Percentiles rank a stretch among this genome's conserved stretches.
These are phyloP conservation scores for Leucoraja ocellata DNA, from an alignment of 2,797 vertebrate genomes.

Conservation along the genomic window DNA sequence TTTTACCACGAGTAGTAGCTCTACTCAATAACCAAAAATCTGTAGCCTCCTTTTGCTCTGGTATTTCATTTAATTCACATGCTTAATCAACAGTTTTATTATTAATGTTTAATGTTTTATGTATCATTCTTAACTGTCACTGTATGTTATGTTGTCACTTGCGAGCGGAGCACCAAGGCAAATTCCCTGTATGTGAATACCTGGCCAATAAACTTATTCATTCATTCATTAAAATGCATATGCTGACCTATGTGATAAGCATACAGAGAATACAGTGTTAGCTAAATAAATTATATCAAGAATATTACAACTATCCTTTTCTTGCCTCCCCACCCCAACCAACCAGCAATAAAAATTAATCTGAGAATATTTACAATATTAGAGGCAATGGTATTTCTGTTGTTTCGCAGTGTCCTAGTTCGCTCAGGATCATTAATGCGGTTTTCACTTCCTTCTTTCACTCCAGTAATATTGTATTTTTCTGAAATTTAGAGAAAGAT, in stretches of 20 bases:
- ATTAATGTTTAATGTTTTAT: no score
- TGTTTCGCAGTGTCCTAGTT: constrained; percentile 59
- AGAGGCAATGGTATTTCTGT: constrained; percentile 58
- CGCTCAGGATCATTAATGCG: constrained; percentile 62
- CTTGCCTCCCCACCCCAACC: neutral
- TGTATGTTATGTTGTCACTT: no score
- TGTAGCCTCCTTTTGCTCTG: no score
- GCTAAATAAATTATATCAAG: neutral
- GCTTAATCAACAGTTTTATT: no score
- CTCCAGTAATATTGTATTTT: constrained; percentile 18
- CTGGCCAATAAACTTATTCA: no score
- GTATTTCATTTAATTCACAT: no score
- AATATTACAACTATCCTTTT: neutral
- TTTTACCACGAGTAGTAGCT: no score
- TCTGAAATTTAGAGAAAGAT: constrained; percentile 14
- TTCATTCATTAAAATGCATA: no score
- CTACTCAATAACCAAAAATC: no score
- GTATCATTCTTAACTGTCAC: no score
- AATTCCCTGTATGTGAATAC: no score
- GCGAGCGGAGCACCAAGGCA: no score
- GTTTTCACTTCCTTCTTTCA: constrained; percentile 48
- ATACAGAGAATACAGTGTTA: neutral
- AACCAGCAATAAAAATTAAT: neutral
- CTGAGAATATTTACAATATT: constrained; percentile 55
- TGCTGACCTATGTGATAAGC: neutral